Conservation (phyloP, 2,113 vertebrate species). For the Catharus bicknelli region DNA sequence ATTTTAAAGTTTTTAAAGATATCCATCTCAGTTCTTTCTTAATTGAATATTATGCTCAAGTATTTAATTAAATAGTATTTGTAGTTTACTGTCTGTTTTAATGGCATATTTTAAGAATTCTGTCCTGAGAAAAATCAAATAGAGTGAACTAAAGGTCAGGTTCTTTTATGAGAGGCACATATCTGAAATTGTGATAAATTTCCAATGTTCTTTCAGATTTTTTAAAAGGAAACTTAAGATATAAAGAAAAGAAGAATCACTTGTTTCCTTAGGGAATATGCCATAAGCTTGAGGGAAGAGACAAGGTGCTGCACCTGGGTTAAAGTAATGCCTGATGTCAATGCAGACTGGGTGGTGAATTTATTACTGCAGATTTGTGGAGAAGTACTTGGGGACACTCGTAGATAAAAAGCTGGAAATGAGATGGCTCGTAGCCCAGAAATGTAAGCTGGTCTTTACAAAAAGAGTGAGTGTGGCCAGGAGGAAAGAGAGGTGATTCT, state of each 20-base stretch:
- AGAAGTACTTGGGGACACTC: neutral
- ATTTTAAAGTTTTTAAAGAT: neutral
- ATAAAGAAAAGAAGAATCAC: neutral
- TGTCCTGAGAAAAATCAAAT: neutral
- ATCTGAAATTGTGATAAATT: neutral
- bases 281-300: neutral
- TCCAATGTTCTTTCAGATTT: neutral
- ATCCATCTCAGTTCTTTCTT: neutral
- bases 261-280: neutral
- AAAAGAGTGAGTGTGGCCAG: rapidly evolving
- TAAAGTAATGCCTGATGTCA: neutral
- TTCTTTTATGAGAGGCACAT: neutral
- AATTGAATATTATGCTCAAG: neutral
- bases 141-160: neutral
- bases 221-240: neutral
- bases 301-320: neutral
- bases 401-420: neutral
- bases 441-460: neutral
- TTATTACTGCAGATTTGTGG: neutral
- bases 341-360: neutral
- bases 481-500: neutral
- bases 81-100: neutral
- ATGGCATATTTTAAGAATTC: neutral
- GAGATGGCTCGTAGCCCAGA: neutral
- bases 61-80: neutral